Base-by-base conservation (phyloP, 2,113 vertebrate genomes). In the Microcebus lehilahytsara region DNA sequence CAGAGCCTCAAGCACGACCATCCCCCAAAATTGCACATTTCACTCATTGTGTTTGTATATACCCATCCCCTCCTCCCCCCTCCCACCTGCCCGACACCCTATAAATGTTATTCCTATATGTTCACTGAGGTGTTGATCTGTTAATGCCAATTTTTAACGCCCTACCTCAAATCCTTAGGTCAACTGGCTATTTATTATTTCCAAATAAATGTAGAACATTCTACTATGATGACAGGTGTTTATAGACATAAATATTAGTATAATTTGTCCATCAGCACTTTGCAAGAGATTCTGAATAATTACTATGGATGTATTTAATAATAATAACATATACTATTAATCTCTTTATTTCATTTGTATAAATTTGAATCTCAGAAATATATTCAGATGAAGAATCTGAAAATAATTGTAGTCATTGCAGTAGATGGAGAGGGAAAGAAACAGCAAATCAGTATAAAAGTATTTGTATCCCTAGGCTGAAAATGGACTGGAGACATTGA, bases 331-430 rank as follows among this genome's bases (percentile, higher is more conserved):
- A 89, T 42, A 71, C 2, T 66, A 83, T 51, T 74, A 72, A 56
- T 0, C 32, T 83, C 8, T 91, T 89, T 72, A 72, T 9, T 11
- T 83, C 27, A 88, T 86, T 78, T 79, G 25, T 27, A 3, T 78
- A 74, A 92, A 71, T 83, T 64, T 42, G 40, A 96, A 91, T 77
- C 12, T 92, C 49, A 88, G 60, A 72, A 93, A 91, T 20, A 67
- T 14, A 53, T 67, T 77, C 42, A 17, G 30, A 93, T 71, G 22
- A 81, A 81, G 30, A 78, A 72, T 13, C 84, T 91, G 9, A 56
- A 89, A 62, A 77, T 42, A n/a, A 60, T 37, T 60, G 34, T n/a
- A 46, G 34, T 72, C 34, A 91, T 6, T 64, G 37, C 5, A 13
- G 23, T 27, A 13, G 5, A 37, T 5, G 9, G 11, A 20, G 5